Evolutionary conservation across 2,888 invertebrate species (phyloP).

Genomic region (Rhaphigaster nebulosa): DNA sequence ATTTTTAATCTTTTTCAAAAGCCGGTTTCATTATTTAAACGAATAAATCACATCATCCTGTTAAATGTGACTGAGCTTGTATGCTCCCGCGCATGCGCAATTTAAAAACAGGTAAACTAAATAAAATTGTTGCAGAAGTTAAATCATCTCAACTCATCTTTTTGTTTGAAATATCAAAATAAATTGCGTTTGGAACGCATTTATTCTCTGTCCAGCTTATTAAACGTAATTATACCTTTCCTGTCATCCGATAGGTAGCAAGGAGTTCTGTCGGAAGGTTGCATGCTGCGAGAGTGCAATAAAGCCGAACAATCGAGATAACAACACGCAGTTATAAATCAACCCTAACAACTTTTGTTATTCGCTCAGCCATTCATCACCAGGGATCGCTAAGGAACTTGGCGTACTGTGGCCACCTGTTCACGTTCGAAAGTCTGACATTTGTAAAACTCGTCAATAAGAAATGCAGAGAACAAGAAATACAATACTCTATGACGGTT

Average conservation of each 20-base stretch:
- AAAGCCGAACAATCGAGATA: neutral
- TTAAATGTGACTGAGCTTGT: too few relatives aligned
- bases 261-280: neutral
- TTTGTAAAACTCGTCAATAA: neutral
- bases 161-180: too few relatives aligned
- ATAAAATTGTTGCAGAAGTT: too few relatives aligned
- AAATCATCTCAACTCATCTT: too few relatives aligned
- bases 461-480: neutral
- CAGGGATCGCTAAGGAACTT: neutral
- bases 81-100: too few relatives aligned
- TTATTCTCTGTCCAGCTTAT: neutral
- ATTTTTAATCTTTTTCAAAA: too few relatives aligned
- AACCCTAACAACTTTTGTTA: neutral
- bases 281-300: neutral
- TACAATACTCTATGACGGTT: neutral
- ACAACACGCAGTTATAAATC: neutral
- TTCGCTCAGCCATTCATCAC: constrained; percentile 1
- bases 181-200: neutral
- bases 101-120: too few relatives aligned
- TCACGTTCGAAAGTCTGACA: neutral
- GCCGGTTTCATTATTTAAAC: too few relatives aligned
- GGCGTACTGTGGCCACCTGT: neutral
- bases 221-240: neutral
- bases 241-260: neutral
- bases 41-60: too few relatives aligned